These are phyloP conservation scores for Andrena fulva DNA, from an alignment of 2,888 invertebrate species.

Conservation along the genomic window DNA sequence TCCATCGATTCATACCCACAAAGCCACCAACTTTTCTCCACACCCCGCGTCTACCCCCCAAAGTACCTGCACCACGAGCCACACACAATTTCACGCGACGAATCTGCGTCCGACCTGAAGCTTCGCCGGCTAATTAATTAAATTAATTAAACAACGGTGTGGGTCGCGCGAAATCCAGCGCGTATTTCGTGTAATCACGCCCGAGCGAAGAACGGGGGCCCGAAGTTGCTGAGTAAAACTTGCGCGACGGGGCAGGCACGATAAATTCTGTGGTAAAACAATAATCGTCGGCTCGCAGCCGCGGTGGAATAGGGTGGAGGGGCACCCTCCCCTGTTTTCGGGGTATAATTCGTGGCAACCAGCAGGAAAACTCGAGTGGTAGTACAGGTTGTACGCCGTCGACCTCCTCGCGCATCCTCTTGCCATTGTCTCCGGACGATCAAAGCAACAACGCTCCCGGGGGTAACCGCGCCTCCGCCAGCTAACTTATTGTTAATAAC, in stretches of 20 bases:
- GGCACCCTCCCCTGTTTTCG: slow-evolving; percentile 16
- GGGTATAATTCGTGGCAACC: slow-evolving; percentile 35
- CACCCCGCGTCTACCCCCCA: too few species aligned
- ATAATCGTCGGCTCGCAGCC: slow-evolving; percentile 35
- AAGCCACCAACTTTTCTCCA: too few species aligned
- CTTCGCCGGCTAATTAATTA: slow-evolving; percentile 46
- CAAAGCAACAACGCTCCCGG: slow-evolving; percentile 52
- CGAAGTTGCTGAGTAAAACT: slow-evolving; percentile 35
- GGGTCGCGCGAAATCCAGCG: slow-evolving; percentile 13
- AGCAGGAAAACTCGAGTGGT: slow-evolving; percentile 31
- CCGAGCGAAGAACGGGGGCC: not conserved
- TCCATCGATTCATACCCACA: too few species aligned
- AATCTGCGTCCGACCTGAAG: not conserved
- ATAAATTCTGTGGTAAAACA: slow-evolving; percentile 46
- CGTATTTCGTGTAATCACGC: not conserved
- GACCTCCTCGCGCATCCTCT: slow-evolving; percentile 39
- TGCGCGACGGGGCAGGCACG: slow-evolving; percentile 6
- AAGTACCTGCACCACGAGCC: not conserved
- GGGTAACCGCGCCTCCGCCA: slow-evolving; percentile 27
- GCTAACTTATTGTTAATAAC: slow-evolving; percentile 62
- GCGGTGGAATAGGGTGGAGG: not conserved
- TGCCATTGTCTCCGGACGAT: slow-evolving; percentile 48
- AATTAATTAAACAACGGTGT: slow-evolving; percentile 33
- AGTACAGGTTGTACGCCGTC: slow-evolving; percentile 22
- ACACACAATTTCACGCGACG: not conserved